Percentiles rank a stretch among this genome's conserved stretches.
These are phyloP conservation scores for Drosophila neonasuta DNA, from an alignment of 2,888 invertebrate species.

Conservation along the genomic window DNA sequence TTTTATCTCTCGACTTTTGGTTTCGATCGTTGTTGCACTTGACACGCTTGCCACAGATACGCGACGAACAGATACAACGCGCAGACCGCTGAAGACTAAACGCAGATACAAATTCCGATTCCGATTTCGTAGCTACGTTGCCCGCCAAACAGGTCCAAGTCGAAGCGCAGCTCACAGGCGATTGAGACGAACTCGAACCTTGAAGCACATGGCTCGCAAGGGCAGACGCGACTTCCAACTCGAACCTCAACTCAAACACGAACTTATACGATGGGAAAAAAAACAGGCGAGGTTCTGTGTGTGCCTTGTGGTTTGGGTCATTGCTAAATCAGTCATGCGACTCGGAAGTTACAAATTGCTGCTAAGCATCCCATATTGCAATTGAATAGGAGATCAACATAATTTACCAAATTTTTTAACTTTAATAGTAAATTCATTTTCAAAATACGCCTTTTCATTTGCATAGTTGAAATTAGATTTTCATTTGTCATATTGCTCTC, in stretches of 20 bases:
- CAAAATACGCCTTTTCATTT: not conserved
- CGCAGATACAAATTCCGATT: conserved; percentile 35
- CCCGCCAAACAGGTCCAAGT: conserved; percentile 34
- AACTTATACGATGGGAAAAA: conserved; percentile 29
- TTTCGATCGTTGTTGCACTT: conserved; percentile 15
- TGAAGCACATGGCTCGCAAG: conserved; percentile 9
- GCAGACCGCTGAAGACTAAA: conserved; percentile 68
- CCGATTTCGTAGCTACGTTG: conserved; percentile 5
- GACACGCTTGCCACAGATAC: conserved; percentile 21
- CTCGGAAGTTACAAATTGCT: not conserved
- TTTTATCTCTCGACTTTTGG: conserved; percentile 15
- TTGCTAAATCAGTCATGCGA: conserved; percentile 33
- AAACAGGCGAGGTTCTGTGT: not conserved
- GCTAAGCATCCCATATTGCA: not conserved
- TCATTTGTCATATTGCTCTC: not conserved
- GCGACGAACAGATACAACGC: conserved; percentile 54
- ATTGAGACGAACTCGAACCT: conserved; percentile 53
- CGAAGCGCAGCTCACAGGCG: conserved; percentile 60
- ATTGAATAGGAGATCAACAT: not conserved
- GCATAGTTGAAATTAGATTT: not conserved
- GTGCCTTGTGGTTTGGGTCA: conserved; percentile 45
- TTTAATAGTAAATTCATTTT: no score
- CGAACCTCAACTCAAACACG: conserved; percentile 26
- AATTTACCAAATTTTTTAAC: not conserved
- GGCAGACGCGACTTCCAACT: conserved; percentile 8